phyloP scores from a whole-genome alignment of 2,797 vertebrate species.

The Tragelaphus oryx region DNA sequence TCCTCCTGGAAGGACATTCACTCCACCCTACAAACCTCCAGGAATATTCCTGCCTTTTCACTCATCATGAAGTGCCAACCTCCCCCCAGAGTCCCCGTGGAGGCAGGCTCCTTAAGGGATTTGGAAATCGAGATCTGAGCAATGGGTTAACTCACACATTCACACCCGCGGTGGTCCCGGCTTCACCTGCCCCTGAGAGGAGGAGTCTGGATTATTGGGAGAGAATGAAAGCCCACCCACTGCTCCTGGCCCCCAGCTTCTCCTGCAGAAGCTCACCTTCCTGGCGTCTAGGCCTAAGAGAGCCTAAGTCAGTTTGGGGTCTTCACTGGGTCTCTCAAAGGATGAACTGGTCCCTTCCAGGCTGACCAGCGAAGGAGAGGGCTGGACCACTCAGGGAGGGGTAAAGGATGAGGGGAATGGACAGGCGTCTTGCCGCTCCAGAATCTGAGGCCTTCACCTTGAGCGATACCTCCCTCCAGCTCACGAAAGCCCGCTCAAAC shows the following conservation, averaged over 20 bases:
- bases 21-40: background rate
- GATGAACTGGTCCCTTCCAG: background rate
- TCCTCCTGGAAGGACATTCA: background rate
- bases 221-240: background rate
- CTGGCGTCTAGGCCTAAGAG: background rate
- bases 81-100: rapidly evolving
- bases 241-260: background rate
- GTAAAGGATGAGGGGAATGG: rapidly evolving
- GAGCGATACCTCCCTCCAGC: background rate
- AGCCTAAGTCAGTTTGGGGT: background rate
- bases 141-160: background rate
- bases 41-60: background rate
- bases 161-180: background rate
- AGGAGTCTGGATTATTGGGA: background rate
- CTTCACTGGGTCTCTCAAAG: background rate
- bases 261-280: background rate
- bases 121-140: background rate
- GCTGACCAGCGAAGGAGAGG: background rate
- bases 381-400: background rate
- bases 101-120: background rate
- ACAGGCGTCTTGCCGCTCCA: background rate
- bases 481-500: background rate
- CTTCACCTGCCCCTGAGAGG: background rate
- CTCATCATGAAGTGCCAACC: background rate
- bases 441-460: background rate